Evolutionary conservation across 2,797 vertebrate species (phyloP).

Genomic region (Pseudochirops cupreus): DNA sequence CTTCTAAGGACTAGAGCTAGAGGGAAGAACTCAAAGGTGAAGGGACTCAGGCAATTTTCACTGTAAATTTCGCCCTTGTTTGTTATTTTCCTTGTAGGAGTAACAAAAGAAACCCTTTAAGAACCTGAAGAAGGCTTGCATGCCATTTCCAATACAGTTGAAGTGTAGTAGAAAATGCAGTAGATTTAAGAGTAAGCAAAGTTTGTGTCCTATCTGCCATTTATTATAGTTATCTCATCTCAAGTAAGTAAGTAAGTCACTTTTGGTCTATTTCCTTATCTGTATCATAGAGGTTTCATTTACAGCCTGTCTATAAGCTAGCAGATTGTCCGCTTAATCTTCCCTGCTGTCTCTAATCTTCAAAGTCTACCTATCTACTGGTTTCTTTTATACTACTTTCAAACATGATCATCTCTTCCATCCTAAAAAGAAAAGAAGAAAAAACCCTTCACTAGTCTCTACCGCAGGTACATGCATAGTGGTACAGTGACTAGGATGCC

Average conservation of each 20-base stretch:
- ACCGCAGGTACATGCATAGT: rapidly evolving
- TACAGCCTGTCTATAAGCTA: background rate
- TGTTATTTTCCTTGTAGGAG: background rate
- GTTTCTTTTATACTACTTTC: background rate
- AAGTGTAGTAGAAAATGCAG: background rate
- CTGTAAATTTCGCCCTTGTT: background rate
- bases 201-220: background rate
- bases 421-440: background rate
- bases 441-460: background rate
- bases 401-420: background rate
- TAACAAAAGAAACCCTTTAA: background rate
- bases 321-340: background rate
- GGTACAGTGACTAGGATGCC: background rate
- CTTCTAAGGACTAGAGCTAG: background rate
- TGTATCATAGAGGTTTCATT: background rate
- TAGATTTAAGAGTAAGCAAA: background rate
- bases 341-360: background rate
- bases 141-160: background rate
- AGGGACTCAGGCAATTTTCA: background rate
- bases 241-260: background rate
- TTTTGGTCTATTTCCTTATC: background rate
- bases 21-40: background rate
- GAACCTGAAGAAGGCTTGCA: background rate
- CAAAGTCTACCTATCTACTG: background rate
- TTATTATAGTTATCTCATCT: background rate